Percentiles rank a stretch among this genome's conserved stretches.
Conservation (phyloP, 2,888 invertebrate species). For the Drosophila nigricruria region DNA sequence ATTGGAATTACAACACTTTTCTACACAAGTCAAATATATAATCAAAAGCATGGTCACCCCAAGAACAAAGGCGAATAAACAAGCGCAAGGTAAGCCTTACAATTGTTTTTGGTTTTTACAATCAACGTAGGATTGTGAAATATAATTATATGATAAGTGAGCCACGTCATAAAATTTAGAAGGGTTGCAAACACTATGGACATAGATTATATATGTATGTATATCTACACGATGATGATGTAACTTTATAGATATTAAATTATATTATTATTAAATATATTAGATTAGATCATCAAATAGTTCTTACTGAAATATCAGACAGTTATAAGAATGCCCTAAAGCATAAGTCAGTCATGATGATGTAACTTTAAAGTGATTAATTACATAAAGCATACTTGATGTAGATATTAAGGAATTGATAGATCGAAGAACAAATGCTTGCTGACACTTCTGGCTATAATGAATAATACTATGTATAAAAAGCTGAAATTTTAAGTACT, state of each 20-base stretch:
- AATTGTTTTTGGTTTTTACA: not conserved
- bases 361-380: not conserved
- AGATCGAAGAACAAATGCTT: too few relatives aligned
- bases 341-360: not conserved
- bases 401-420: too few relatives aligned
- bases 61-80: slow-evolving; percentile 4
- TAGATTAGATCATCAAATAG: not conserved
- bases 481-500: too few relatives aligned
- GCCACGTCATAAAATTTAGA: not conserved
- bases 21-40: slow-evolving; percentile 1
- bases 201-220: not conserved
- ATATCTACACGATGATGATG: not conserved
- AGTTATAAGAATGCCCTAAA: not conserved
- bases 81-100: not conserved
- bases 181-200: not conserved
- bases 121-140: not conserved
- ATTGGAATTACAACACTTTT: not conserved
- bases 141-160: slow-evolving; percentile 5
- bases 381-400: too few relatives aligned
- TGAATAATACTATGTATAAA: too few relatives aligned
- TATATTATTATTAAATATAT: too few relatives aligned
- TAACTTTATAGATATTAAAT: slow-evolving; percentile 2
- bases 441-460: too few relatives aligned
- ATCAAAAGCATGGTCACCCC: slow-evolving; percentile 7
- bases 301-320: not conserved